Evolutionary conservation across 2,888 invertebrate genomes (phyloP).

Genomic region (Apocheima hispidaria): DNA sequence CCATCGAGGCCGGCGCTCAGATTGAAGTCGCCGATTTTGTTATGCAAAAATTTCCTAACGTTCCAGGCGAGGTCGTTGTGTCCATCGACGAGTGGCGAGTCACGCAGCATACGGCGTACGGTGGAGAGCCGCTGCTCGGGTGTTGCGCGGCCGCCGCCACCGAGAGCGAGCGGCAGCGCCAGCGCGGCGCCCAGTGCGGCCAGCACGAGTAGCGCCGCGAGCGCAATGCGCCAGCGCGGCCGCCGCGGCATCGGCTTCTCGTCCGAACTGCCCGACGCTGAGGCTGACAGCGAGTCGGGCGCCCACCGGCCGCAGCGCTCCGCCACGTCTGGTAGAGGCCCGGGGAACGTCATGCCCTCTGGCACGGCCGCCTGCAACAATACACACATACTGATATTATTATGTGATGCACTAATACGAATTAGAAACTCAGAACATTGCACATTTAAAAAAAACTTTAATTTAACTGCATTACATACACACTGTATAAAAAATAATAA

Average conservation of each 20-base stretch:
- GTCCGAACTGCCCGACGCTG: constrained; percentile 82
- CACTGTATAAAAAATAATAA: constrained; percentile 4
- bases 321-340: constrained; percentile 83
- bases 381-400: constrained; percentile 11
- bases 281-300: constrained; percentile 80
- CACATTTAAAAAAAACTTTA: neutral
- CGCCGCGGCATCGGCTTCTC: constrained; percentile 83
- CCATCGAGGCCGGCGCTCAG: constrained; percentile 88
- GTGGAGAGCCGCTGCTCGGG: constrained; percentile 89
- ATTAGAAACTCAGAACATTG: too few species aligned
- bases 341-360: constrained; percentile 82
- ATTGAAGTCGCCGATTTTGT: constrained; percentile 89
- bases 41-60: constrained; percentile 94
- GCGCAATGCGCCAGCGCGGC: constrained; percentile 84
- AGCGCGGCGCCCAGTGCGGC: constrained; percentile 86
- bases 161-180: constrained; percentile 85
- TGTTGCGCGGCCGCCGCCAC: constrained; percentile 79
- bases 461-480: neutral
- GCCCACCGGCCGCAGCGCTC: constrained; percentile 84
- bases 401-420: too few species aligned
- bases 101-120: constrained; percentile 88
- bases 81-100: constrained; percentile 91
- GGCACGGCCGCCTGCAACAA: constrained; percentile 80
- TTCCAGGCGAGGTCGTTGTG: constrained; percentile 97
- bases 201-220: constrained; percentile 86